Percentiles rank a stretch among this genome's conserved stretches.
Conservation (phyloP, 2,113 vertebrate species). For the Eudyptes chrysolophus region DNA sequence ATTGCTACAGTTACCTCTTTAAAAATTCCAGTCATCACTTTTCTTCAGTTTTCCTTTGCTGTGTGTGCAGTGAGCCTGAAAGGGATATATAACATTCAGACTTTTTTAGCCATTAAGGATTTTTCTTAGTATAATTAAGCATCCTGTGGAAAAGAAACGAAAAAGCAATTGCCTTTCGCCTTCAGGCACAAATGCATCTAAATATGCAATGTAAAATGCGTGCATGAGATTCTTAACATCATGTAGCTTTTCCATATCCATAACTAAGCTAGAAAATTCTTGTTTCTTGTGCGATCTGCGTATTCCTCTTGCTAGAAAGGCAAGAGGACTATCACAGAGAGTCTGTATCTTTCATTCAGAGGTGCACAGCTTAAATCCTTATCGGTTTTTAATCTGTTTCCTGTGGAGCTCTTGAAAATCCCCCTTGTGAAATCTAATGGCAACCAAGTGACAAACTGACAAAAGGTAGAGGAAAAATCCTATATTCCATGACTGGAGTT, state of each 20-base stretch:
- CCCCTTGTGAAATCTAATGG: conserved; percentile 31
- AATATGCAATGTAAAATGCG: conserved; percentile 54
- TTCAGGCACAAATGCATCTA: conserved; percentile 53
- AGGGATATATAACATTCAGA: neutral
- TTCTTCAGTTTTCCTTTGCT: conserved; percentile 21
- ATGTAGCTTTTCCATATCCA: conserved; percentile 49
- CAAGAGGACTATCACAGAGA: neutral
- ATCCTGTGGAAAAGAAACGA: conserved; percentile 33
- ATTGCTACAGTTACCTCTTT: conserved; percentile 28
- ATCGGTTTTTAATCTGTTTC: conserved; percentile 56
- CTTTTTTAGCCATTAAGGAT: neutral
- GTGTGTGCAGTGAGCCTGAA: conserved; percentile 38
- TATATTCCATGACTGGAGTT: conserved; percentile 2
- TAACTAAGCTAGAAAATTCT: conserved; percentile 51
- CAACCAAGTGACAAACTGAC: conserved; percentile 17
- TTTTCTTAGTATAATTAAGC: conserved; percentile 18
- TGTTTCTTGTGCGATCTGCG: conserved; percentile 51
- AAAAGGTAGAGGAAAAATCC: conserved; percentile 14
- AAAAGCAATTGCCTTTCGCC: conserved; percentile 46
- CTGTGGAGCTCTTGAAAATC: conserved; percentile 55
- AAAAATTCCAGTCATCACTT: neutral
- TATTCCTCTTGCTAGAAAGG: conserved; percentile 32
- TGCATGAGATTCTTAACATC: conserved; percentile 68
- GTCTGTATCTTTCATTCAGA: conserved; percentile 34
- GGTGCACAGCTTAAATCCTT: conserved; percentile 22